Percentiles rank a stretch among this genome's conserved stretches.
phyloP scores from a whole-genome alignment of 2,113 vertebrate genomes.

The Rhynchomys soricoides region DNA sequence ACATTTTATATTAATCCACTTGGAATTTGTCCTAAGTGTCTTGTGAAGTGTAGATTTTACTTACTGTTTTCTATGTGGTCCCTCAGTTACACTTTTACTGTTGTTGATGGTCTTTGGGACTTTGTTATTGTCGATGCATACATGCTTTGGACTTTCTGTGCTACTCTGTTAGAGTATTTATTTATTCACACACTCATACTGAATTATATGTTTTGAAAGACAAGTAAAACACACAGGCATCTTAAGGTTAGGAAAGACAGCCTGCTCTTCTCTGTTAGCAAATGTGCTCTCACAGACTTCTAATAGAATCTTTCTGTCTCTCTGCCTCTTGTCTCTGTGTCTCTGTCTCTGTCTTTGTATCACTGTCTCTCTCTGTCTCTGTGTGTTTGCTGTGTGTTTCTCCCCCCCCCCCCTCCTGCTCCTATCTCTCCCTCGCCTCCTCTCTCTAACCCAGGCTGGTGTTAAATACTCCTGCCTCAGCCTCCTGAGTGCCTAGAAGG shows the following conservation, averaged over 20 bases:
- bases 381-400: too few relatives aligned
- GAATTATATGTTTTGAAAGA: neutral
- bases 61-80: neutral
- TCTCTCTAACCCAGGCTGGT: neutral
- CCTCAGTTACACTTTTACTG: neutral
- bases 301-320: neutral
- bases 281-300: neutral
- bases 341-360: too few relatives aligned
- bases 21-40: neutral
- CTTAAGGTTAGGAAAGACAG: neutral
- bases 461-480: neutral
- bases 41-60: neutral
- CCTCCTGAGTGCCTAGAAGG: neutral
- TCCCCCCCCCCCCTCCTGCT: too few relatives aligned
- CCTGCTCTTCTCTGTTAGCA: neutral
- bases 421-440: neutral
- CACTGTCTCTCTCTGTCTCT: too few relatives aligned
- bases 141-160: neutral
- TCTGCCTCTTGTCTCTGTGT: neutral
- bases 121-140: neutral
- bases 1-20: slow-evolving; percentile 29
- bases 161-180: neutral
- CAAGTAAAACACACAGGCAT: neutral
- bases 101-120: neutral
- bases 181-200: neutral